phyloP scores from a whole-genome alignment of 2,113 vertebrate species.

The Notothenia coriiceps region DNA sequence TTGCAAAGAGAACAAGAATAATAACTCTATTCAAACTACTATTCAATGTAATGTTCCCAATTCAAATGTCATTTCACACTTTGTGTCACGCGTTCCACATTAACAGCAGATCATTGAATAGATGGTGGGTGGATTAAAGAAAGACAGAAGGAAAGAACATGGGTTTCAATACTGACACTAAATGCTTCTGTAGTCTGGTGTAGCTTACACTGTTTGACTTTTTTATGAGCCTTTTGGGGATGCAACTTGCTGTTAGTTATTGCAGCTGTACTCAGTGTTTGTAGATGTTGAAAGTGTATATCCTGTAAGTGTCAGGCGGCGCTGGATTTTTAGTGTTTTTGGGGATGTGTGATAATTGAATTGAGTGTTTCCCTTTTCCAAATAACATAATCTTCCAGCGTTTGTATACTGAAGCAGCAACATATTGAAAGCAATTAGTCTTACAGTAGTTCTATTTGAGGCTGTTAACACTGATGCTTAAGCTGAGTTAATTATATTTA shows the following conservation, averaged over 20 bases:
- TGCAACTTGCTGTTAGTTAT: neutral
- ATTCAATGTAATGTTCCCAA: slow-evolving; percentile 16
- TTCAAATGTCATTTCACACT: neutral
- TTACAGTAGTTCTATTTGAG: neutral
- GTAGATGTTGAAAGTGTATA: neutral
- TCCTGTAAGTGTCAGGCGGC: neutral
- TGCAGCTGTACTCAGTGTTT: neutral
- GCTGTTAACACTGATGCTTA: slow-evolving; percentile 2
- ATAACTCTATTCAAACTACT: slow-evolving; percentile 20
- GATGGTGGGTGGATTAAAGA: neutral
- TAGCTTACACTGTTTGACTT: neutral
- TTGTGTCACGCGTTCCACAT: slow-evolving; percentile 1
- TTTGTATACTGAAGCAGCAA: neutral
- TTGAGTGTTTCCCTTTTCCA: slow-evolving; percentile 2
- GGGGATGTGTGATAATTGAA: neutral
- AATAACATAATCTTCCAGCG: neutral
- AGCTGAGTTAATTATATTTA: slow-evolving; percentile 8
- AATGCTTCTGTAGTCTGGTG: neutral
- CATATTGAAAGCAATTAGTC: slow-evolving; percentile 10
- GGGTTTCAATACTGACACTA: neutral
- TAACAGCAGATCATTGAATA: neutral
- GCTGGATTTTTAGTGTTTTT: neutral
- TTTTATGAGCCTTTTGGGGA: neutral
- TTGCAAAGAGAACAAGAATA: neutral
- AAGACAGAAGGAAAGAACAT: neutral